Conservation (phyloP, 2,113 vertebrate species). For the Sporophila hypoxantha region DNA sequence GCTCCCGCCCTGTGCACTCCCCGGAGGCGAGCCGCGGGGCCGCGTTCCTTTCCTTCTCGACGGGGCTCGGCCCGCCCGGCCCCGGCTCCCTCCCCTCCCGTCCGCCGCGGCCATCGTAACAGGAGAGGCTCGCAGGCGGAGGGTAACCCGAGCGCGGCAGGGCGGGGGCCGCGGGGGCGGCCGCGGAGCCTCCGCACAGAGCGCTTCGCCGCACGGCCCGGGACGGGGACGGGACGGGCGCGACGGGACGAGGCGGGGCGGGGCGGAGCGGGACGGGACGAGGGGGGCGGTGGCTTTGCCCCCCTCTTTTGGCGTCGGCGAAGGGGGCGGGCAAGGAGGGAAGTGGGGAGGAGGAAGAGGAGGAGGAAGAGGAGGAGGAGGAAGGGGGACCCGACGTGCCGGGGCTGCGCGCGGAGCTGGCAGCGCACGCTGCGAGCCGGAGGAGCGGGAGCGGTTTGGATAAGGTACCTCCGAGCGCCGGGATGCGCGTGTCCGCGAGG, state of each 20-base stretch:
- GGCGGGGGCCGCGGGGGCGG: not conserved
- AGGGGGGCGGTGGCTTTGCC: not conserved
- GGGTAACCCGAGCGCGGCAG: not conserved
- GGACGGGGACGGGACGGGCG: not conserved
- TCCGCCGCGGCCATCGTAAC: not conserved
- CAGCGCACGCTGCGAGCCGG: not conserved
- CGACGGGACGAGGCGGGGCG: not conserved
- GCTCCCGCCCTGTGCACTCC: not conserved
- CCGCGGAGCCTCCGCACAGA: not conserved
- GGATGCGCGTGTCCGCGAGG: not conserved
- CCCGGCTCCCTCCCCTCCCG: not conserved
- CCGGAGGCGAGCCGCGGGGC: not conserved
- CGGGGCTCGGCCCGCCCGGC: not conserved
- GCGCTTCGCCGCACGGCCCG: not conserved
- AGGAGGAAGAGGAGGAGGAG: not conserved
- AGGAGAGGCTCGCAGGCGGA: not conserved
- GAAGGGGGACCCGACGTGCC: not conserved
- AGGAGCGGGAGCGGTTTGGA: not conserved
- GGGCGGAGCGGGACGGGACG: not conserved
- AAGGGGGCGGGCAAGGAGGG: not conserved
- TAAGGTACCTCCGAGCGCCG: not conserved
- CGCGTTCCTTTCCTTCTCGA: not conserved
- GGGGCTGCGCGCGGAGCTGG: not conserved
- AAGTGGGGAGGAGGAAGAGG: not conserved
- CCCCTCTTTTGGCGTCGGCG: not conserved